phyloP scores from a whole-genome alignment of 1,140 invertebrate genomes.

The Trachelipus rathkii region DNA sequence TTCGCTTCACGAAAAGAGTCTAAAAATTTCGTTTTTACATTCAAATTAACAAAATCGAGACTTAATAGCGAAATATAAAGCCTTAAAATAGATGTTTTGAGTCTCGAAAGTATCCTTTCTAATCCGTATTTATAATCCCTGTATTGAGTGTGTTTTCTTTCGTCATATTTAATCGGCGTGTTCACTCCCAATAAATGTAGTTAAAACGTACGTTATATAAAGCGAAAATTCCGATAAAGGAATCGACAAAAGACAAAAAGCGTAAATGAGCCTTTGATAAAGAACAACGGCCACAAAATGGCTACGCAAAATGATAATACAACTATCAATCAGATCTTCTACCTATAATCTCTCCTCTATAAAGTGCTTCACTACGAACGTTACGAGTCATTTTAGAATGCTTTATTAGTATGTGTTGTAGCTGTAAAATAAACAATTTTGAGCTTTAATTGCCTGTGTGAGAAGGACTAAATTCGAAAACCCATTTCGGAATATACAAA shows the following conservation, averaged over 20 bases:
- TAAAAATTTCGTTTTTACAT: too few relatives aligned
- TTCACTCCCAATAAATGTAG: too few relatives aligned
- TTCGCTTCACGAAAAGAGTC: too few relatives aligned
- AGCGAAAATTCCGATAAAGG: too few relatives aligned
- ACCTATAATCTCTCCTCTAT: not conserved
- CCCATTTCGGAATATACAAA: not conserved
- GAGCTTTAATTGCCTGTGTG: not conserved
- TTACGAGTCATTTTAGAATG: conserved; percentile 13
- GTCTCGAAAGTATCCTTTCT: too few relatives aligned
- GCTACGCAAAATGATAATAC: conserved; percentile 1
- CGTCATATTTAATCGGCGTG: too few relatives aligned
- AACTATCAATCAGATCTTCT: not conserved
- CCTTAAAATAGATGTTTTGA: too few relatives aligned
- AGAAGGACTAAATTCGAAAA: not conserved
- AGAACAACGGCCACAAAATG: not conserved
- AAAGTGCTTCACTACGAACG: not conserved
- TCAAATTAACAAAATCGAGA: too few relatives aligned
- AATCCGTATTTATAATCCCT: too few relatives aligned
- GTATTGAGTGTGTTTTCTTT: too few relatives aligned
- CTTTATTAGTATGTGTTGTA: conserved; percentile 1
- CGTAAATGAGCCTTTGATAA: not conserved
- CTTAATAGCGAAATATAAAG: too few relatives aligned
- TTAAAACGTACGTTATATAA: too few relatives aligned
- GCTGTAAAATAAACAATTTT: not conserved
- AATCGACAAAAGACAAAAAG: not conserved